phyloP scores from a whole-genome alignment of 1,140 invertebrate genomes.

The Caerostris extrusa region DNA sequence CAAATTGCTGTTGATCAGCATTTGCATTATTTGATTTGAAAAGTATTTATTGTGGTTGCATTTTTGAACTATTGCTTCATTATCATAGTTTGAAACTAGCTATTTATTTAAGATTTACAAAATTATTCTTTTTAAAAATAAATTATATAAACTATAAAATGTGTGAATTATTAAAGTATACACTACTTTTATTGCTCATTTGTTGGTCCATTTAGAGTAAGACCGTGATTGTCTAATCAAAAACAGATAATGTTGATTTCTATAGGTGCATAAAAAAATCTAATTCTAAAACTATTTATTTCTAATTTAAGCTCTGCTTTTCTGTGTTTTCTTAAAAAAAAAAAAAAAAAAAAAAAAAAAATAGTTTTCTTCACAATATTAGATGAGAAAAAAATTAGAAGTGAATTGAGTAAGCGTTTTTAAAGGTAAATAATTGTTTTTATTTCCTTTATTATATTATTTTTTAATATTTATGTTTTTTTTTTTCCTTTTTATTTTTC shows the following conservation, averaged over 20 bases:
- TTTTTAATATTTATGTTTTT: no score
- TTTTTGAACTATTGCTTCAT: not conserved
- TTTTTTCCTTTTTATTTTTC: no score
- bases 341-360: not conserved
- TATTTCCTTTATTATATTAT: no score
- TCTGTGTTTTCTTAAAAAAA: not conserved
- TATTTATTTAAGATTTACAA: not conserved
- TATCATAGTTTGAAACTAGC: not conserved
- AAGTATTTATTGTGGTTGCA: not conserved
- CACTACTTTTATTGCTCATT: no score
- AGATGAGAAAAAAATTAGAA: not conserved
- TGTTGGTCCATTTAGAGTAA: no score
- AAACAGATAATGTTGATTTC: no score
- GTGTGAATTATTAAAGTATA: not conserved
- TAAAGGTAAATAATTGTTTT: no score
- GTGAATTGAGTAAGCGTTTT: not conserved
- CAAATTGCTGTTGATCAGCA: conserved; percentile 16
- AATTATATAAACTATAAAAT: not conserved
- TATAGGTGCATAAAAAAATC: not conserved
- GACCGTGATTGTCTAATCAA: no score
- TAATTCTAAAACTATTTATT: not conserved
- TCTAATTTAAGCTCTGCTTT: not conserved
- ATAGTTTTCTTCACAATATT: not conserved
- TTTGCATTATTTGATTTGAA: not conserved
- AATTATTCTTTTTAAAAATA: not conserved